Evolutionary conservation across 2,797 vertebrate genomes (phyloP).

Genomic region (Cossypha heuglini): DNA sequence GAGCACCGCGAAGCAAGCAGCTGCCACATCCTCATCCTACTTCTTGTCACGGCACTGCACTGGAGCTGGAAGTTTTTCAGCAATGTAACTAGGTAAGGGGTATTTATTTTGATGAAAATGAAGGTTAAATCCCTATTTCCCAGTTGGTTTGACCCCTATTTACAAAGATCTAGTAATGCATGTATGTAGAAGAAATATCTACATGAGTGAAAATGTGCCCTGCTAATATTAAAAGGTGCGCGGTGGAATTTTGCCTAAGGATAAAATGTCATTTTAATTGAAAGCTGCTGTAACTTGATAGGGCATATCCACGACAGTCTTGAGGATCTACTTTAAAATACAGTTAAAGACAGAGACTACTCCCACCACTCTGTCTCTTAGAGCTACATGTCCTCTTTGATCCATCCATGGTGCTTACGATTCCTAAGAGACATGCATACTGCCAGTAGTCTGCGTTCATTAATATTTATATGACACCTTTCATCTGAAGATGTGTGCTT

Average conservation of each 20-base stretch:
- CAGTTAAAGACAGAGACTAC: conserved; percentile 46
- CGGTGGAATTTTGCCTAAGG: conserved; percentile 60
- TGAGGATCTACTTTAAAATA: conserved; percentile 56
- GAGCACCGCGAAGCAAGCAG: not conserved
- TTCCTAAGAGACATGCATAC: conserved; percentile 18
- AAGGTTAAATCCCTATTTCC: not conserved
- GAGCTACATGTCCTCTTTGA: conserved; percentile 53
- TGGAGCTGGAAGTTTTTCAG: not conserved
- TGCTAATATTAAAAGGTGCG: conserved; percentile 52
- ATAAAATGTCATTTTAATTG: conserved; percentile 66
- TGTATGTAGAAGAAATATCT: conserved; percentile 18
- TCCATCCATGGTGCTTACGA: conserved; percentile 28
- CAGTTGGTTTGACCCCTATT: conserved; percentile 10
- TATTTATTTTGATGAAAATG: not conserved
- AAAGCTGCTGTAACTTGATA: conserved; percentile 70
- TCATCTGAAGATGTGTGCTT: conserved; percentile 6
- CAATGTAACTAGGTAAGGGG: not conserved
- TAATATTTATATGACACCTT: conserved; percentile 55
- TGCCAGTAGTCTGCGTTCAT: conserved; percentile 41
- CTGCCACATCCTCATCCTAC: not conserved
- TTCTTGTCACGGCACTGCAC: not conserved
- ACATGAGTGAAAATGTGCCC: conserved; percentile 21
- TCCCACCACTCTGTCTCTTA: conserved; percentile 41
- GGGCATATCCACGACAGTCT: conserved; percentile 53
- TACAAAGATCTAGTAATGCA: not conserved